Base-by-base conservation (phyloP, 2,797 vertebrate species). In the Syngnathus rostellatus region DNA sequence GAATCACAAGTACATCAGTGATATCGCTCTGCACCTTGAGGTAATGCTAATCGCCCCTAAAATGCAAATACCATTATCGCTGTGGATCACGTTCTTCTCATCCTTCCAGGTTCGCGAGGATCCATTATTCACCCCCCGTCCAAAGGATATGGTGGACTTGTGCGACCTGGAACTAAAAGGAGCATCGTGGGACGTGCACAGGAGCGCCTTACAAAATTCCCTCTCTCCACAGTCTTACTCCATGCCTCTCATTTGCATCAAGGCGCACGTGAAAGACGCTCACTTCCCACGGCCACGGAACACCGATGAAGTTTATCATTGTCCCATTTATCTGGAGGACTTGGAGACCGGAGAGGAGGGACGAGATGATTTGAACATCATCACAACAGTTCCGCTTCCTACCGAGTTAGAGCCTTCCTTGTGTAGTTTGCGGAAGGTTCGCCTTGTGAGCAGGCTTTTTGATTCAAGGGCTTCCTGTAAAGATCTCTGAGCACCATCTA, bases 151-250 rank as follows among this genome's bases (percentile, higher is more conserved):
- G 6, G 68, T 92, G 68, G 91, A 85, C 64, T 69, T 96, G 72
- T 87, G 72, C 0, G 93, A 93, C 54, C 79, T 95, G 61, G 84
- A 92, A 69, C 77, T 96, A 12, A 84, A 84, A 70, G 88, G 93
- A 0, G 92, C 92, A 0, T 72, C 83, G 11, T 95, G 94, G 94
- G 88, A 94, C 75, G 45, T 74, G 0, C 63, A 69, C 7, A 70
- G 64, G 0, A 78, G 78, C 8, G 81, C 80, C 31, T 65, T 94
- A 59, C 85, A 87, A 72, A 90, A 91, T 54, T 74, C 83, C 0
- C 16, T 43, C 3, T 90, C 84, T 3, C 61, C 72, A 5, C 72
- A 82, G 62, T 83, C 89, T 12, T 86, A 85, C 66, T 75, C 66
- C 12, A 73, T 94, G 68, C 93, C 92, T 9, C 73, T 86, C 0